These are phyloP conservation scores for Chirona hameri DNA, from an alignment of 2,888 invertebrate genomes.

Conservation along the genomic window DNA sequence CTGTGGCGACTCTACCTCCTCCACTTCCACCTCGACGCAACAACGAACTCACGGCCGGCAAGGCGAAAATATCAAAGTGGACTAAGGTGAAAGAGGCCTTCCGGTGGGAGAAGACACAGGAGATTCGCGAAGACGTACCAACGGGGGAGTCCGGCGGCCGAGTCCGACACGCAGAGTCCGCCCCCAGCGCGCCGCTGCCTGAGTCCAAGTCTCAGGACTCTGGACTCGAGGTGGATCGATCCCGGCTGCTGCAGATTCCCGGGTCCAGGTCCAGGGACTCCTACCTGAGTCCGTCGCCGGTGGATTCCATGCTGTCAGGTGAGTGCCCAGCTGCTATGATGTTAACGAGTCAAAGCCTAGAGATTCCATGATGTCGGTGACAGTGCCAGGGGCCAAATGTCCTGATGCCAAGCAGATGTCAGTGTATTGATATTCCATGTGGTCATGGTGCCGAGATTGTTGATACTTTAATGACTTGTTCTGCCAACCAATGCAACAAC, in stretches of 20 bases:
- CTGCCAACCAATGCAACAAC: too few relatives aligned
- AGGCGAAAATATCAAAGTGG: constrained; percentile 75
- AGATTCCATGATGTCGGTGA: too few relatives aligned
- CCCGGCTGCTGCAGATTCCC: constrained; percentile 49
- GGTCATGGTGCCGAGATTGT: too few relatives aligned
- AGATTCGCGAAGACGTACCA: constrained; percentile 43
- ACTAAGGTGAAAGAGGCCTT: constrained; percentile 84
- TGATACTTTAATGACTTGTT: too few relatives aligned
- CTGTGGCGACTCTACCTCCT: neutral
- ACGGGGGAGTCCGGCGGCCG: neutral
- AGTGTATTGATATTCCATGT: too few relatives aligned
- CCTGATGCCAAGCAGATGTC: too few relatives aligned
- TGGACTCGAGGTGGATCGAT: constrained; percentile 46
- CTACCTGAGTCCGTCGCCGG: constrained; percentile 43
- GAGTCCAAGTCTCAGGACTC: constrained; percentile 50
- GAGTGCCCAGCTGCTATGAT: neutral
- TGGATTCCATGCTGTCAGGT: constrained; percentile 36
- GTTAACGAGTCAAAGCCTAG: too few relatives aligned
- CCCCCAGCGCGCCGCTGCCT: constrained; percentile 34
- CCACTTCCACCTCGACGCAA: constrained; percentile 1
- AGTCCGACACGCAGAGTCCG: too few relatives aligned
- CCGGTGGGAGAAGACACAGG: constrained; percentile 74
- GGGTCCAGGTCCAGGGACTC: constrained; percentile 9
- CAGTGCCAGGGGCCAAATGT: too few relatives aligned
- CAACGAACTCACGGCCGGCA: constrained; percentile 31